Evolutionary conservation across 1,140 invertebrate genomes (phyloP), one percentile per base, ranked within the genome.

Genomic region (Drosophila virilis): DNA sequence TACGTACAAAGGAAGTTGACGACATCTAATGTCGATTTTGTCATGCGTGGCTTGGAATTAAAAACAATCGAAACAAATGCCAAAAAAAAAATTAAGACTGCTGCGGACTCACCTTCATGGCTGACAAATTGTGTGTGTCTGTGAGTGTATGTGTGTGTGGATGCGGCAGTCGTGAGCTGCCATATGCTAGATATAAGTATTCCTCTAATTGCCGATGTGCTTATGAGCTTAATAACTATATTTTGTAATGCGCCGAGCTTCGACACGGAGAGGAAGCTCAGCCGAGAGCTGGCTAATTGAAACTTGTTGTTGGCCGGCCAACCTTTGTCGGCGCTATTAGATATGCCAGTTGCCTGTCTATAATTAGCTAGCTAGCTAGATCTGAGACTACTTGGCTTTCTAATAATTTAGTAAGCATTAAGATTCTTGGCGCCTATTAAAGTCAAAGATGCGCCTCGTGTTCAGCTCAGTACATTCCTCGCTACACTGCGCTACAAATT

Each of bases 1-100:
- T 89, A 80, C 32, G 57, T 51, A 72, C 32, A 78, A 75, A 89
- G 85, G 85, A 90, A 84, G 84, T 84, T 85, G 84, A 90, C 84
- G 78, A 90, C 77, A 89, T 90, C 74, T 79, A 68, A 13, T 88
- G 85, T 69, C 80, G 80, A 80, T 78, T 90, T 74, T 89, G 68
- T 84, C 84, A 89, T 90, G 85, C 84, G 80, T 89, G 70, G 80
- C 80, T 84, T 67, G 80, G 65, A 78, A 68, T 71, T 77, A 48
- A 89, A 89, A 73, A 50, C 67, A 76, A 52, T 66, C 46, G 45
- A 55, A 17, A 67, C 43, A 32, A 48, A 67, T 48, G 60, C 15
- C 35, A 22, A 45, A 13, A 73, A 66, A 50, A 22, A 71, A 64
- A 59, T 32, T 28, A 28, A 28, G 13, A 48, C 45, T 28, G 45